Base-by-base conservation (phyloP, 2,888 invertebrate genomes). In the Brenthis daphne region DNA sequence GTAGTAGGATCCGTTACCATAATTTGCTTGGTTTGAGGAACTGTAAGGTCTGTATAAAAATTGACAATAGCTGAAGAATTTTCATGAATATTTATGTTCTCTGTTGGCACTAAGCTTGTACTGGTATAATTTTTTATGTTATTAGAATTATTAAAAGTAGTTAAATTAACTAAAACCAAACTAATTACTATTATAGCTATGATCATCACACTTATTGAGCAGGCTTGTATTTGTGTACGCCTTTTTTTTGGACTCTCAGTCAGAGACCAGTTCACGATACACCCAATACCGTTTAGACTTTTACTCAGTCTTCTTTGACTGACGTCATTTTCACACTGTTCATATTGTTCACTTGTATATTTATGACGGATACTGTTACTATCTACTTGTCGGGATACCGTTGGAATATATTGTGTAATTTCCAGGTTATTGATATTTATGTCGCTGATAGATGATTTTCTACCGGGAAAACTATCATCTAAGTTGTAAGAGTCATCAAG, bases 141-240 rank as follows among this genome's bases (percentile, higher is more conserved):
- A 78, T 85, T 87, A 84, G 86, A 85, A 87, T 82, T 43, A 43
- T 43, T 83, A 82, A 89, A 85, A 79, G 85, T 84, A 78, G 91
- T 90, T 85, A 91, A 90, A 82, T 92, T 92, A 67, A 92, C 91
- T 82, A 93, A 85, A 82, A 93, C 80, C 82, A 93, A 89, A 85
- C 91, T 90, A 83, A 93, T 91, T 43, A 90, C 84, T 82, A 93
- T 84, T 71, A 93, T 91, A 72, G 93, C 91, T 81, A 93, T 79
- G 78, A 93, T 89, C 90, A 92, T 92, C 80, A 92, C 85, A 85
- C 90, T 92, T 85, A 92, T 90, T 89, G 92, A 92, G 88, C 91
- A 92, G 71, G 92, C 92, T 82, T 91, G 90, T 80, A 93, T 90
- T 83, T 91, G 92, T 75, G 88, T 92, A 78, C 90, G 83, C 78